phyloP scores from a whole-genome alignment of 2,888 invertebrate species.

The Diadegma fenestrale region DNA sequence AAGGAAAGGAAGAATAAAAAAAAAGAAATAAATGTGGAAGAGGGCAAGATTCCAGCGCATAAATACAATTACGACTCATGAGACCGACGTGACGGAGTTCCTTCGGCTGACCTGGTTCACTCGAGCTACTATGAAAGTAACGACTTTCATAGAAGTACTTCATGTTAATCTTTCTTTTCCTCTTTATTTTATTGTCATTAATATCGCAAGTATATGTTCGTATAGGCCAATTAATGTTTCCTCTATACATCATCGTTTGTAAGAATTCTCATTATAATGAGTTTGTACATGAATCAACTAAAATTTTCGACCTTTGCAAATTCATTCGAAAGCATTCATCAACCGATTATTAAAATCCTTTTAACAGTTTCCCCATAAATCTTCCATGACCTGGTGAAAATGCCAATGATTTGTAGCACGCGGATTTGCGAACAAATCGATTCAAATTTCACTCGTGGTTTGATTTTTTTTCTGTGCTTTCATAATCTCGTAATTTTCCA shows the following conservation, averaged over 20 bases:
- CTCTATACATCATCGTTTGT: background rate
- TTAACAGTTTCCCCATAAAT: background rate
- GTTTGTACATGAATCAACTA: background rate
- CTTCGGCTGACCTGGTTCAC: slow-evolving; percentile 64
- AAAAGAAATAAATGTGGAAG: slow-evolving; percentile 13
- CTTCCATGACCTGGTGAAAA: background rate
- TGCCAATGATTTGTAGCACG: background rate
- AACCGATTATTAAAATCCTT: background rate
- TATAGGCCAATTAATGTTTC: background rate
- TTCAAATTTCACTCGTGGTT: background rate
- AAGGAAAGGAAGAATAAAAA: background rate
- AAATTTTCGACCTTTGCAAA: background rate
- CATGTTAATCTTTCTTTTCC: background rate
- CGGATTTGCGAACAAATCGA: background rate
- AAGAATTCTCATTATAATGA: background rate
- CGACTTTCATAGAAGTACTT: slow-evolving; percentile 27
- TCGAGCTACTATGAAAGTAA: slow-evolving; percentile 42
- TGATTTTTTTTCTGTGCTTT: background rate
- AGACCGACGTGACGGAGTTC: slow-evolving; percentile 61
- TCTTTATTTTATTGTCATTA: slow-evolving; percentile 9
- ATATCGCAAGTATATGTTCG: background rate
- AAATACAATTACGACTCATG: slow-evolving; percentile 67
- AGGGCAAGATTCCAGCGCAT: slow-evolving; percentile 61
- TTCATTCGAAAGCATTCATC: background rate
- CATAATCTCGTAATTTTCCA: background rate